Conservation (phyloP, 2,888 invertebrate species). For the Nymphalis c-album region DNA sequence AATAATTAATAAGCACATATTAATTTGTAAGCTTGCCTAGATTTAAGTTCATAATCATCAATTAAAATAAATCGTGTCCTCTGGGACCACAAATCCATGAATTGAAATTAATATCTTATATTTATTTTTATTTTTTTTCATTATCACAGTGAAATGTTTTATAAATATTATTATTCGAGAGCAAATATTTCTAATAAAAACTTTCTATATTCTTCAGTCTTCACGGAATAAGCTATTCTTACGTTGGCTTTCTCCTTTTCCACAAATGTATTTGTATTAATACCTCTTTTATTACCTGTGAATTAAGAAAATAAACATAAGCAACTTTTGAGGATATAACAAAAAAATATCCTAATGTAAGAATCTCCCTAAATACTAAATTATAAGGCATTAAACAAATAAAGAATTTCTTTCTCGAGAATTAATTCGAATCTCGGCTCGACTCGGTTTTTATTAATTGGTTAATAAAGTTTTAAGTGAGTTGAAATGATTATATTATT, state of each 20-base stretch:
- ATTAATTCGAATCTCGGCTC: no score
- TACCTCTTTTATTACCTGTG: slow-evolving; percentile 59
- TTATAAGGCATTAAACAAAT: no score
- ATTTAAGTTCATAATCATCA: background rate
- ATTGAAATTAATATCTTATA: background rate
- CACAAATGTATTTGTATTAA: slow-evolving; percentile 55
- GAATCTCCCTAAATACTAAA: background rate
- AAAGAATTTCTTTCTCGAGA: background rate
- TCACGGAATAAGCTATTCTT: slow-evolving; percentile 55
- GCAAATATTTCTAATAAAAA: slow-evolving; percentile 37
- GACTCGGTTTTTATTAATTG: no score
- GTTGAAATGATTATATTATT: no score
- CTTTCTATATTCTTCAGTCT: slow-evolving; percentile 46
- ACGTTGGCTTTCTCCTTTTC: slow-evolving; percentile 58
- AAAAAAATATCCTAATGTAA: background rate
- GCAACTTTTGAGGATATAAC: no score
- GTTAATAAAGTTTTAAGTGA: no score
- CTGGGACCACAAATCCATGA: background rate
- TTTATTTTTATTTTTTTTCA: background rate
- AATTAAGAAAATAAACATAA: slow-evolving; percentile 27
- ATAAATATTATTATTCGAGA: slow-evolving; percentile 18
- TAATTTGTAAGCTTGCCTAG: no score
- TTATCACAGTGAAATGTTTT: background rate
- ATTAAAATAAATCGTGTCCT: no score
- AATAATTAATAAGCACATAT: no score